Conservation (phyloP, 2,888 invertebrate species). For the Pemphredon lugubris region DNA sequence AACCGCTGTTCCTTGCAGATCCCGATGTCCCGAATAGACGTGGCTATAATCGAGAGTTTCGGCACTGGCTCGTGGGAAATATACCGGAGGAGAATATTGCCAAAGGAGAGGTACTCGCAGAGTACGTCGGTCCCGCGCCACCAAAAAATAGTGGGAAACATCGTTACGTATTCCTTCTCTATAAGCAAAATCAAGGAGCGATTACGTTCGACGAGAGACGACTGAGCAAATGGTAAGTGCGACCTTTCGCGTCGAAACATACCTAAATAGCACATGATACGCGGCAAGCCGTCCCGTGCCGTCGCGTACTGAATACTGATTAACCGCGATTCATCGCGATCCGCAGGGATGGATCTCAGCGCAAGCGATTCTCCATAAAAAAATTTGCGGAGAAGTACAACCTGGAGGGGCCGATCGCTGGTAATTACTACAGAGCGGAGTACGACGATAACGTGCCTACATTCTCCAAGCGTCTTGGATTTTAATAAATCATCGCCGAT, state of each 20-base stretch:
- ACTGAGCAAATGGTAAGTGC: conserved; percentile 70
- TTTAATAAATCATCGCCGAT: conserved; percentile 16
- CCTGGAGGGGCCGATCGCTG: conserved; percentile 84
- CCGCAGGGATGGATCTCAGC: conserved; percentile 80
- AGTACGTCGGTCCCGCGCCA: conserved; percentile 79
- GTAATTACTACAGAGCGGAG: conserved; percentile 84
- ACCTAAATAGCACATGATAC: too few species aligned
- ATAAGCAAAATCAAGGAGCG: conserved; percentile 78
- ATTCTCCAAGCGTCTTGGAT: conserved; percentile 68
- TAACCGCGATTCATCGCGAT: too few species aligned
- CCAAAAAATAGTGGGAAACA: conserved; percentile 74
- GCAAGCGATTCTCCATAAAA: conserved; percentile 83
- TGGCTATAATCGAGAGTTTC: conserved; percentile 77
- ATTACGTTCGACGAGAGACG: conserved; percentile 78
- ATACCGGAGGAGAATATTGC: conserved; percentile 78
- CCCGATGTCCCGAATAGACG: conserved; percentile 74
- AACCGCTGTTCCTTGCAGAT: conserved; percentile 63
- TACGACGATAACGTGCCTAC: conserved; percentile 85
- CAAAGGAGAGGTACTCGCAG: conserved; percentile 77
- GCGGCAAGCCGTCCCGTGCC: too few species aligned
- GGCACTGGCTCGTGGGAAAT: conserved; percentile 80
- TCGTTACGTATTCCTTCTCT: conserved; percentile 78
- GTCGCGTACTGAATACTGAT: too few species aligned
- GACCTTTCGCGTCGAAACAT: background rate
- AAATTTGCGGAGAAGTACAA: conserved; percentile 84